Base-by-base conservation (phyloP, 1,140 invertebrate genomes). In the Monochamus saltuarius region DNA sequence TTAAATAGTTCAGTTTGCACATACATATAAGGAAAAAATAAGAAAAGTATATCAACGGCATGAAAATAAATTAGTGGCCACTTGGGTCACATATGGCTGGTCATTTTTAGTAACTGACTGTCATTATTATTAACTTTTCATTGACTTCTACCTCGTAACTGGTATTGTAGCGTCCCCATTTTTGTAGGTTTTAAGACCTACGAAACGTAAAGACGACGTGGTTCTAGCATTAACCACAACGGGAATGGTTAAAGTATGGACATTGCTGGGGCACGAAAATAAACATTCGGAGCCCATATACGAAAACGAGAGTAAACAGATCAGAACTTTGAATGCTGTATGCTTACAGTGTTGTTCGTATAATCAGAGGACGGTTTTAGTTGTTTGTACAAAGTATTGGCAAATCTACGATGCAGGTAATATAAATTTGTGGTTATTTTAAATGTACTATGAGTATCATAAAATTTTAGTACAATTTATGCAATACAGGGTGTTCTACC, bases 181-280 rank as follows among this genome's bases (percentile, higher is more conserved):
- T 22, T 57, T 61, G 11, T 60, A 84, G 83, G 83, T 90, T 14
- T 79, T 99, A 16, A 82, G 91, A 60, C 95, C 96, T 59, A 88
- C 87, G 69, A 91, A 92, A 72, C 86, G 90, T 72, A 93, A 89
- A 87, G 95, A 98, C 81, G 97, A 99, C 79, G 95, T 99, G 7
- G 91, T 99, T 4, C 81, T 99, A 67, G 97, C 94, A 13, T 85
- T 99, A 43, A 97, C 96, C 8, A 95, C 96, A 37, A 95, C 95
- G 10, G 97, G 97, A 35, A 95, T 93, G 47, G 94, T 99, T 4
- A 99, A 99, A 82, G 92, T 99, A 0, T 99, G 97, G 97, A 97
- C 95, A 0, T 80, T 99, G 2, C 81, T 88, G 36, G 93, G 93
- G 4, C 86, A 89, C 60, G 95, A 98, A 75, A 88, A 90, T 67